These are phyloP conservation scores for Arothron firmamentum DNA, from an alignment of 2,113 vertebrate genomes.

Conservation along the genomic window DNA sequence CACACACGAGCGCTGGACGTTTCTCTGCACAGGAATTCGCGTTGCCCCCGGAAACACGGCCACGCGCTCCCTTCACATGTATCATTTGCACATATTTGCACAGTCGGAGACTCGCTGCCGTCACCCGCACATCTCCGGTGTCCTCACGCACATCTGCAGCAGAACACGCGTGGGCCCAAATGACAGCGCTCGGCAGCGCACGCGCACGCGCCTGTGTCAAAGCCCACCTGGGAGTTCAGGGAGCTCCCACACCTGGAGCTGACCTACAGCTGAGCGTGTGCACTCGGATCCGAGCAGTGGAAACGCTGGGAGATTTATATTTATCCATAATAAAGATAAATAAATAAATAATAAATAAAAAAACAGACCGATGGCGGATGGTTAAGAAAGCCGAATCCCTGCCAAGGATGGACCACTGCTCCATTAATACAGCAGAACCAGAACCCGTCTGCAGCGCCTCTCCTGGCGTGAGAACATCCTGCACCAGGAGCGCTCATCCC, in stretches of 20 bases:
- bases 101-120: conserved; percentile 23
- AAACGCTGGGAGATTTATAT: no score
- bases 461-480: neutral
- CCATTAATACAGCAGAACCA: no score
- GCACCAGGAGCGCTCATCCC: no score
- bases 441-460: conserved; percentile 5
- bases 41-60: conserved; percentile 25
- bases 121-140: neutral
- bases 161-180: no score
- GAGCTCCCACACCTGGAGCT: conserved; percentile 13
- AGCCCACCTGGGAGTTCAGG: neutral
- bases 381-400: no score
- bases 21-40: conserved; percentile 13
- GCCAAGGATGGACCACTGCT: no score
- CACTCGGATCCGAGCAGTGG: no score
- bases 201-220: neutral
- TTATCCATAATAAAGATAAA: no score
- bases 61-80: neutral
- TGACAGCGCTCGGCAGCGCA: neutral
- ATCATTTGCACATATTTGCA: conserved; percentile 43
- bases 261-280: no score
- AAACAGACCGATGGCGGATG: no score
- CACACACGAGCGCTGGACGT: conserved; percentile 9
- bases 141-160: neutral
- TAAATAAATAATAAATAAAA: no score